Percentiles rank a stretch among this genome's conserved stretches.
phyloP scores from a whole-genome alignment of 2,797 vertebrate species.

The Cyprinella venusta region DNA sequence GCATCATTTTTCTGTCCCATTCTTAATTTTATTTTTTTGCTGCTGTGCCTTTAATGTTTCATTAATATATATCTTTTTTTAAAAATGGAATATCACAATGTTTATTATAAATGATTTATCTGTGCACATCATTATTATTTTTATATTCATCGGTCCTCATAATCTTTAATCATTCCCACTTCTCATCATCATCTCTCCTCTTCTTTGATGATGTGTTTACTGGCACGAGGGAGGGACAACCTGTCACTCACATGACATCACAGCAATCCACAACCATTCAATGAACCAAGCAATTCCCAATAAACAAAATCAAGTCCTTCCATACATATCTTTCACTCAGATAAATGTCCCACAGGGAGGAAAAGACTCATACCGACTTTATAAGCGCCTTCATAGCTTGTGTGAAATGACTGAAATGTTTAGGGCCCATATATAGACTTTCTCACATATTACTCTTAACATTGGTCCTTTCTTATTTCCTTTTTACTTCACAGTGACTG shows the following conservation, averaged over 20 bases:
- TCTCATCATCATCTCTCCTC: background rate
- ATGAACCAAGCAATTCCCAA: background rate
- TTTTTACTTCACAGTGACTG: constrained; percentile 2
- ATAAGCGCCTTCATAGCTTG: background rate
- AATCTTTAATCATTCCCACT: background rate
- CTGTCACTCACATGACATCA: background rate
- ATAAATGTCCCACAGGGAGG: background rate
- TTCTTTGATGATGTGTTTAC: background rate
- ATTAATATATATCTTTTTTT: background rate
- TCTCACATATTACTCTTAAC: background rate
- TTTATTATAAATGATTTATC: background rate
- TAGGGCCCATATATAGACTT: background rate
- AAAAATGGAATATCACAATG: background rate
- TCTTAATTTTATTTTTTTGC: background rate
- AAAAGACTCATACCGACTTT: background rate
- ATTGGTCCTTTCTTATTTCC: background rate
- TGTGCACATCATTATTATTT: background rate
- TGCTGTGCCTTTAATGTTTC: background rate
- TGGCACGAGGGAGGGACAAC: background rate
- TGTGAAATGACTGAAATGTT: background rate
- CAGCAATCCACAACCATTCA: background rate
- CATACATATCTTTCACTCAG: background rate
- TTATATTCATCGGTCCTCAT: background rate
- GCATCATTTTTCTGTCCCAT: background rate
- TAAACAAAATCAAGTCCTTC: background rate